Evolutionary conservation across 2,113 vertebrate species (phyloP).

Genomic region (Procavia capensis): DNA sequence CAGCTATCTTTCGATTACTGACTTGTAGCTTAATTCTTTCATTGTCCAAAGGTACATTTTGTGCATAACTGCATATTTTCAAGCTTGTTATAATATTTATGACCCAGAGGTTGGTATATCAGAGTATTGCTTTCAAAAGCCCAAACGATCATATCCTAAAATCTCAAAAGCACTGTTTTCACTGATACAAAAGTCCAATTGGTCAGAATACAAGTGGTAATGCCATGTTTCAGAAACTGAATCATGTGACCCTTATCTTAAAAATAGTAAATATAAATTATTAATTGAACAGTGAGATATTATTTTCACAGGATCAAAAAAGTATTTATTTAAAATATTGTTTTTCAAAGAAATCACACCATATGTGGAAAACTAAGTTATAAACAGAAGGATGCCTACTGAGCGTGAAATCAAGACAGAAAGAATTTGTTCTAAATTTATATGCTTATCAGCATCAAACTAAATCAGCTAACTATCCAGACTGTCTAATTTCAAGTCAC

Average conservation of each 20-base stretch:
- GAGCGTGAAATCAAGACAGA: not conserved
- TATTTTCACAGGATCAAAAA: not conserved
- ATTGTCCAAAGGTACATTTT: not conserved
- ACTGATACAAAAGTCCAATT: not conserved
- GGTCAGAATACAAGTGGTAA: not conserved
- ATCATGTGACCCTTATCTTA: not conserved
- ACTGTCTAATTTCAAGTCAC: not conserved
- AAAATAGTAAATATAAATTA: not conserved
- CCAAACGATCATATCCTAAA: not conserved
- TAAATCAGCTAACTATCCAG: not conserved
- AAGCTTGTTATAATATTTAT: not conserved
- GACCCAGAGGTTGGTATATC: not conserved
- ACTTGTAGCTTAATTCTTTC: too few species aligned
- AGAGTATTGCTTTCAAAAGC: not conserved
- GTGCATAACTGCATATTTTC: not conserved
- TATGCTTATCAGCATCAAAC: not conserved
- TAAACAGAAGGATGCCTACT: not conserved
- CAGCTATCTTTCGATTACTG: too few species aligned
- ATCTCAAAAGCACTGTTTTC: not conserved
- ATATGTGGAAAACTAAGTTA: not conserved
- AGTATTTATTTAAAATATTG: not conserved
- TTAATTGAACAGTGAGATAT: not conserved
- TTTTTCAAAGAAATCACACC: not conserved
- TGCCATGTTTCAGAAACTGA: not conserved
- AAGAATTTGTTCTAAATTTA: not conserved